Percentiles rank a stretch among this genome's conserved stretches.
phyloP scores from a whole-genome alignment of 2,888 invertebrate genomes.

The Miltochrista miniata region DNA sequence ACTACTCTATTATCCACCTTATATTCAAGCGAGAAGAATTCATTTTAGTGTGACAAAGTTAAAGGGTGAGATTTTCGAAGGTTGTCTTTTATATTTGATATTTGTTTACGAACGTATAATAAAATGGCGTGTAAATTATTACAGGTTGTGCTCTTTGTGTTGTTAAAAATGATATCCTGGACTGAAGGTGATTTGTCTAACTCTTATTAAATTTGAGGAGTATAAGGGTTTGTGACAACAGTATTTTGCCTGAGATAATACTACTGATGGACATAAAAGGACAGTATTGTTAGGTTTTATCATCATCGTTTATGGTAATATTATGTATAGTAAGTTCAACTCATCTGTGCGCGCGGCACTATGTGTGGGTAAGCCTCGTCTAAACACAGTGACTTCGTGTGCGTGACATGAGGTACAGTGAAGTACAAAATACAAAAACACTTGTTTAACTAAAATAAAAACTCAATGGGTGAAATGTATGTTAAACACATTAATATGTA shows the following conservation, averaged over 20 bases:
- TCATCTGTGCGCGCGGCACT: no score
- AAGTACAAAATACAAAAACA: no score
- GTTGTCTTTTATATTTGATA: constrained; percentile 36
- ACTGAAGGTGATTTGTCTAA: constrained; percentile 18
- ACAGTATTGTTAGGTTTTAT: no score
- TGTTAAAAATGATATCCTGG: constrained; percentile 30
- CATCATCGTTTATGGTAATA: no score
- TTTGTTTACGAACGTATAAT: constrained; percentile 39
- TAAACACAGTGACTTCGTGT: no score
- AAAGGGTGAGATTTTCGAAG: constrained; percentile 23
- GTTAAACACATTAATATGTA: no score
- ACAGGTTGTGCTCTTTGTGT: constrained; percentile 26
- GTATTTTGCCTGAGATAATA: not conserved
- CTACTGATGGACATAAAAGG: no score
- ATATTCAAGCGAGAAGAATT: not conserved
- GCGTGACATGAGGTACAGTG: no score
- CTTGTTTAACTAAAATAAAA: no score
- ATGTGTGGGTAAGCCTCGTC: no score
- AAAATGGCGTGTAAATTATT: constrained; percentile 36
- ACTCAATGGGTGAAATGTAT: no score
- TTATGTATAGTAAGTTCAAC: no score
- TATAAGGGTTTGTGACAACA: not conserved
- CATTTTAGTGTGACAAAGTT: constrained; percentile 8
- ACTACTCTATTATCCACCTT: constrained; percentile 14
- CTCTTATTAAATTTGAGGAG: constrained; percentile 20